A percentile compares a stretch with the other conserved stretches of the same genome.
Evolutionary conservation across 2,888 invertebrate species (phyloP).

Genomic region (Hypena proboscidalis): DNA sequence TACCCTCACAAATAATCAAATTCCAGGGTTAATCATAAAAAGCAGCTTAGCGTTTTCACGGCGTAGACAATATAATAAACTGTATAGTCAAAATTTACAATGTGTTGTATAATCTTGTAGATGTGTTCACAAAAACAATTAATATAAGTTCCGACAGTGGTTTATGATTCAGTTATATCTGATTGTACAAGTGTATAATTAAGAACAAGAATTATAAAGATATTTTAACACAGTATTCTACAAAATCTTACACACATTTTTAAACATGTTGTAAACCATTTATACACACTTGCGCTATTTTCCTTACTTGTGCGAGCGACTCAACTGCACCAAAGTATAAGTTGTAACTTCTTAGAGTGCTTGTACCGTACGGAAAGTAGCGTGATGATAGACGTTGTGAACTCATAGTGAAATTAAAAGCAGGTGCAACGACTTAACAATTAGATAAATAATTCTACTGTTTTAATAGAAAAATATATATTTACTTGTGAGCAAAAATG

Average conservation of each 20-base stretch:
- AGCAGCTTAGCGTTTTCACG: slow-evolving; percentile 5
- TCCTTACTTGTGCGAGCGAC: too few species aligned
- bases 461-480: background rate
- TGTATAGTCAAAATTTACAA: too few species aligned
- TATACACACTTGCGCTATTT: background rate
- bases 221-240: background rate
- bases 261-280: background rate
- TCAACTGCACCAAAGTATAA: too few species aligned
- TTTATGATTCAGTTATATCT: too few species aligned
- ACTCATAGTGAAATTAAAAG: slow-evolving; percentile 28
- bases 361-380: background rate
- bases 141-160: too few species aligned
- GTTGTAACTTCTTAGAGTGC: background rate
- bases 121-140: too few species aligned
- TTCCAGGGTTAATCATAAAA: slow-evolving; percentile 27
- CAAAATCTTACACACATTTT: background rate
- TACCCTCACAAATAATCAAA: slow-evolving; percentile 14
- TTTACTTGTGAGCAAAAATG: too few species aligned
- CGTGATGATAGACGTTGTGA: slow-evolving; percentile 1
- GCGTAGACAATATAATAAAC: too few species aligned
- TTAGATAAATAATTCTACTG: slow-evolving; percentile 26
- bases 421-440: slow-evolving; percentile 29
- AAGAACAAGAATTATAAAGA: background rate
- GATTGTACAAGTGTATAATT: too few species aligned
- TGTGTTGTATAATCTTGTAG: too few species aligned